Conservation (phyloP, 1,140 invertebrate genomes). For the Drosophila guanche region DNA sequence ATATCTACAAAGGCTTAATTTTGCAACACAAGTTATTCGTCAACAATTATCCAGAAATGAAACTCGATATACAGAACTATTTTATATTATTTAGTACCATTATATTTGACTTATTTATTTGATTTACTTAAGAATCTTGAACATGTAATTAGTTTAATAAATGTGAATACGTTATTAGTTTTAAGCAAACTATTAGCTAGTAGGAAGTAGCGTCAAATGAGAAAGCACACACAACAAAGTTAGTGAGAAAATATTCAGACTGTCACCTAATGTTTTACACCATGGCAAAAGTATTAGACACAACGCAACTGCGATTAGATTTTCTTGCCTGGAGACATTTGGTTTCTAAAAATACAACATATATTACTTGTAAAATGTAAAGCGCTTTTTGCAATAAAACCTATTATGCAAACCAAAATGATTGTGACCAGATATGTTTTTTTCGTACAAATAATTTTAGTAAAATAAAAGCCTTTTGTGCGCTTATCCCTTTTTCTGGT, state of each 20-base stretch:
- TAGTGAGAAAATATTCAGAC: constrained; percentile 54
- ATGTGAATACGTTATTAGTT: constrained; percentile 38
- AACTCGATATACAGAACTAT: constrained; percentile 13
- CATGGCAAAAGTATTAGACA: constrained; percentile 52
- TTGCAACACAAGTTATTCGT: constrained; percentile 70
- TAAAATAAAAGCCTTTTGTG: not conserved
- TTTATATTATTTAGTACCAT: constrained; percentile 19
- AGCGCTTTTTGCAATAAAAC: constrained; percentile 84
- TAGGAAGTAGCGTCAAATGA: constrained; percentile 18
- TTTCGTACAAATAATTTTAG: constrained; percentile 41
- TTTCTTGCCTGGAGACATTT: constrained; percentile 73
- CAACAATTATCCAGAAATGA: constrained; percentile 35
- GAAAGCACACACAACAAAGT: constrained; percentile 33
- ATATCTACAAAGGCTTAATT: constrained; percentile 57
- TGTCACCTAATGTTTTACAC: constrained; percentile 63
- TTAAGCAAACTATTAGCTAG: constrained; percentile 30
- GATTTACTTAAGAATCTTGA: constrained; percentile 28
- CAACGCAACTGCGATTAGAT: constrained; percentile 32
- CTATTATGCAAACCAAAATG: constrained; percentile 67
- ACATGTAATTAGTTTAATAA: constrained; percentile 49
- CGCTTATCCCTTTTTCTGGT: not conserved
- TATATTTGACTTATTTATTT: constrained; percentile 45
- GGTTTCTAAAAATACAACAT: constrained; percentile 53
- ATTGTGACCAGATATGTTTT: constrained; percentile 66
- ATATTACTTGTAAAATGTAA: constrained; percentile 78